These are phyloP conservation scores for Theodoxus fluviatilis DNA, from an alignment of 2,888 invertebrate genomes.

Conservation along the genomic window DNA sequence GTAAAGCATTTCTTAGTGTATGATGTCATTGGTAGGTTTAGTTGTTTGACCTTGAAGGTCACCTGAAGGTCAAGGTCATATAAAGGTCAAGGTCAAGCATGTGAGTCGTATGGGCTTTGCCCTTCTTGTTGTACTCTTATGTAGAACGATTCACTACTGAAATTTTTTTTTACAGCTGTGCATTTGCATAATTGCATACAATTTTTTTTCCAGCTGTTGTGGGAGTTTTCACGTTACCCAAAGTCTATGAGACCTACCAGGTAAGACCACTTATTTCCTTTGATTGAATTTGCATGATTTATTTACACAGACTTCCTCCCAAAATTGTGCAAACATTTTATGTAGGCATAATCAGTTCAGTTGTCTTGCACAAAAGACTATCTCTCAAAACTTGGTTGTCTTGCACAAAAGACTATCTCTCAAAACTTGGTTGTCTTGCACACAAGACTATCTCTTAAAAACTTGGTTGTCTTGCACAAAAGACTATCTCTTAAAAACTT, in stretches of 20 bases:
- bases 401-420: neutral
- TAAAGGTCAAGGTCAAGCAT: no score
- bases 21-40: no score
- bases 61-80: no score
- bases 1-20: no score
- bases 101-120: no score
- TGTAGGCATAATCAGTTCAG: neutral
- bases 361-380: no score
- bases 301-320: neutral
- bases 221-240: slow-evolving; percentile 92
- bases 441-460: neutral
- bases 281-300: neutral
- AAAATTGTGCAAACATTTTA: neutral
- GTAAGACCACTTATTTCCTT: slow-evolving; percentile 38
- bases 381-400: slow-evolving; percentile 4
- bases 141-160: neutral
- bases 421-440: slow-evolving; percentile 8
- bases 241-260: slow-evolving; percentile 73
- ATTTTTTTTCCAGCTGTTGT: slow-evolving; percentile 79
- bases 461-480: neutral
- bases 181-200: no score
- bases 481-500: neutral
- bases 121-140: slow-evolving; percentile 12
- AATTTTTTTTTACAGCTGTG: no score
- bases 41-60: no score